Percentiles rank a stretch among this genome's conserved stretches.
These are phyloP conservation scores for Rostratula benghalensis DNA, from an alignment of 2,113 vertebrate species.

Conservation along the genomic window DNA sequence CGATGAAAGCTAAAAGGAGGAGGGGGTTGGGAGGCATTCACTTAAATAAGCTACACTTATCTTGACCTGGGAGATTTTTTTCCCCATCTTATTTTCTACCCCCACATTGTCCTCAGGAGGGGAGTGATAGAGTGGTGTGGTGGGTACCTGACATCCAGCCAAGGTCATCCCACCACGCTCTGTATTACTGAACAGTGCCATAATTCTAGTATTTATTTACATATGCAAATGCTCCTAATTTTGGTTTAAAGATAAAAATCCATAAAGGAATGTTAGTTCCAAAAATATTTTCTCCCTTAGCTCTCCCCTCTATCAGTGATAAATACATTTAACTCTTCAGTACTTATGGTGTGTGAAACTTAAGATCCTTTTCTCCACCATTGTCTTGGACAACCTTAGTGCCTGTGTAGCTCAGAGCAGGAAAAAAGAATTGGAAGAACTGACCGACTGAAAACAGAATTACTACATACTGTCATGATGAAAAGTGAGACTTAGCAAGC, in stretches of 20 bases:
- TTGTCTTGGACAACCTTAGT: background rate
- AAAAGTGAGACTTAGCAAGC: background rate
- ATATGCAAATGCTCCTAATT: background rate
- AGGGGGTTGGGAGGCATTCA: accelerated
- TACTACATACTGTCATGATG: background rate
- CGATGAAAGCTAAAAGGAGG: background rate
- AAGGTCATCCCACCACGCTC: background rate
- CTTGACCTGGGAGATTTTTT: background rate
- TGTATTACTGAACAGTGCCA: background rate
- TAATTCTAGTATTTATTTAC: background rate
- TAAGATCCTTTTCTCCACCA: background rate
- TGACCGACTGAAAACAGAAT: background rate
- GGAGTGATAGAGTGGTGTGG: background rate
- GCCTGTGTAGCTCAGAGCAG: background rate
- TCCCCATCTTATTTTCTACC: background rate
- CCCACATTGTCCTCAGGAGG: background rate
- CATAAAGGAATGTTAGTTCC: background rate
- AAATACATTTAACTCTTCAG: background rate
- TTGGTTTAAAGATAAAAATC: background rate
- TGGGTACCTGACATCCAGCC: background rate
- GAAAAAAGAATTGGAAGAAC: background rate
- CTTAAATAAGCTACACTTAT: background rate
- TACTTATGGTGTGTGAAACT: background rate
- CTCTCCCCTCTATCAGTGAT: background rate
- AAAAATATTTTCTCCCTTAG: background rate